Conservation (phyloP, 2,113 vertebrate species). For the Pycnonotus jocosus region DNA sequence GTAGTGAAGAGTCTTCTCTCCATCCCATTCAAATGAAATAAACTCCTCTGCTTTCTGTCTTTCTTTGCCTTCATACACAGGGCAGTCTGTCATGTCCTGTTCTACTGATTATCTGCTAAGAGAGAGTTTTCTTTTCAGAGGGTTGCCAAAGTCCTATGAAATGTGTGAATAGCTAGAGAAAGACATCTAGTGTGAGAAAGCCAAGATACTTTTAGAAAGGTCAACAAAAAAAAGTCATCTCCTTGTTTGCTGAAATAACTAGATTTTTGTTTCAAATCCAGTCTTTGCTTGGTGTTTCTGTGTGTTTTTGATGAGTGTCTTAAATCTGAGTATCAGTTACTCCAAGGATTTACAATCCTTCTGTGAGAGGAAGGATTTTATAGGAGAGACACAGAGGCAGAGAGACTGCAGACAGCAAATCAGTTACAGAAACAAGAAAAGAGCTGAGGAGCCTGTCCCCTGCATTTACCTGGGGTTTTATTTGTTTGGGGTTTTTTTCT, state of each 20-base stretch:
- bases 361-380: not conserved
- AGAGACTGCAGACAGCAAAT: not conserved
- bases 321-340: not conserved
- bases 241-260: not conserved
- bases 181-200: not conserved
- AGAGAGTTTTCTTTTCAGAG: not conserved
- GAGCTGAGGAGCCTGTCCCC: not conserved
- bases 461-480: not conserved
- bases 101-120: not conserved
- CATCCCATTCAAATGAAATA: not conserved
- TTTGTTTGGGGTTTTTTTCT: not conserved
- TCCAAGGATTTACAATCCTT: not conserved
- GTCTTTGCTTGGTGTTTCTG: not conserved
- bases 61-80: not conserved
- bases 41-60: not conserved
- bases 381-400: not conserved
- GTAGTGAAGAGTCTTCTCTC: not conserved
- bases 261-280: not conserved
- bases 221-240: not conserved
- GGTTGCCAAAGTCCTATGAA: not conserved
- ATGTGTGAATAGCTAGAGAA: not conserved
- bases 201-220: not conserved
- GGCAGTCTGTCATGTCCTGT: not conserved
- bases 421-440: not conserved
- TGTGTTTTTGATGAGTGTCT: not conserved